Evolutionary conservation across 1,140 invertebrate genomes (phyloP).

Genomic region (Lepidotrigona ventralis): DNA sequence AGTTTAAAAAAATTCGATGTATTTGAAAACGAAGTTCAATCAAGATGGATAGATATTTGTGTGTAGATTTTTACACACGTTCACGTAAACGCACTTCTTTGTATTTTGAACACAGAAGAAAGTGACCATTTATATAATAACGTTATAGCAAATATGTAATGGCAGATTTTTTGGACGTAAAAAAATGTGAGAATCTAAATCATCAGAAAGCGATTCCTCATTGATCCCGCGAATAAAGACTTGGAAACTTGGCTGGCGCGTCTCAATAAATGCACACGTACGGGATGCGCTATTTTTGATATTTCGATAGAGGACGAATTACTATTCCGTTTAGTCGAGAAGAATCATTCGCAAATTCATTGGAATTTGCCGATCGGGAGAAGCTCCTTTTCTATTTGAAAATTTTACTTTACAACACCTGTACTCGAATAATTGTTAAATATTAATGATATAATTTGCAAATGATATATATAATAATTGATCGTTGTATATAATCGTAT

Average conservation of each 20-base stretch:
- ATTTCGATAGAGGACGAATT: constrained; percentile 39
- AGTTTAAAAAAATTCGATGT: background rate
- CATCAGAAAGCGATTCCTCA: background rate
- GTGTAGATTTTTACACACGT: constrained; percentile 16
- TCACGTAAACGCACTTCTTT: constrained; percentile 27
- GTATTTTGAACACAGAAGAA: background rate
- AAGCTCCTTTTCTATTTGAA: background rate
- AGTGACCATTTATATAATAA: background rate
- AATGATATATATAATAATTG: too few relatives aligned
- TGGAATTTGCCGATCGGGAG: background rate
- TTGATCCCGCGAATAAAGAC: constrained; percentile 35
- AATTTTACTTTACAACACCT: background rate
- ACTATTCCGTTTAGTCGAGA: constrained; percentile 21
- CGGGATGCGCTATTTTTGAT: constrained; percentile 25
- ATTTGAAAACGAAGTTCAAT: background rate
- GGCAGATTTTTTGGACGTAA: background rate
- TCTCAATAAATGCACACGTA: constrained; percentile 31
- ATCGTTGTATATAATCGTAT: too few relatives aligned
- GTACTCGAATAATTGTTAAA: background rate
- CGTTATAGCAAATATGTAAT: background rate
- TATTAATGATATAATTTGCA: background rate
- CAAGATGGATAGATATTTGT: background rate
- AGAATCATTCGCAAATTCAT: background rate
- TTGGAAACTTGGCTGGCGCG: constrained; percentile 46
- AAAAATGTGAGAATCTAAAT: background rate